Conservation (phyloP, 2,113 vertebrate genomes). For the Corydoras sp. region DNA sequence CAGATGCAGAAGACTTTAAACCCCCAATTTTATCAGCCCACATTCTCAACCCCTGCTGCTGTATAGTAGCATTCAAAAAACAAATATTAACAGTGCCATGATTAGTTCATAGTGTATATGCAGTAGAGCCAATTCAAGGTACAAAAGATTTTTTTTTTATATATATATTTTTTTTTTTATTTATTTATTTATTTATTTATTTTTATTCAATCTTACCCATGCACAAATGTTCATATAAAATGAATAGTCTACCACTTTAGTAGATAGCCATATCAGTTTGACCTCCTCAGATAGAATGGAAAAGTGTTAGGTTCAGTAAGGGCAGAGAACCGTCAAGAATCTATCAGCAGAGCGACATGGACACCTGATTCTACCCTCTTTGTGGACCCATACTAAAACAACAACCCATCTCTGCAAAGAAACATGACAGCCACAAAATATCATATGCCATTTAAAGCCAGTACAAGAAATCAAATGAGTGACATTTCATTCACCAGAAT, state of each 20-base stretch:
- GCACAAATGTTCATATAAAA: conserved; percentile 28
- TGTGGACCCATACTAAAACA: conserved; percentile 49
- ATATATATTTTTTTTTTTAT: too few species aligned
- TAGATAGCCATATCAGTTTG: conserved; percentile 53
- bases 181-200: too few species aligned
- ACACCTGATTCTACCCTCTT: conserved; percentile 38
- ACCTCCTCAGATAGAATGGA: conserved; percentile 49
- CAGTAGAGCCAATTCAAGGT: not conserved
- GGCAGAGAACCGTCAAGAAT: conserved; percentile 58
- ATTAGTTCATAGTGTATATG: too few species aligned
- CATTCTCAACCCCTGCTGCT: too few species aligned
- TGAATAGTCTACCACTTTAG: conserved; percentile 47
- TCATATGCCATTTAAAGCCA: conserved; percentile 63
- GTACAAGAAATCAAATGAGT: conserved; percentile 53
- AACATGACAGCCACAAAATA: conserved; percentile 64
- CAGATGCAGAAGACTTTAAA: too few species aligned
- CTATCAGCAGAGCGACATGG: conserved; percentile 54
- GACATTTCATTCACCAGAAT: conserved; percentile 61
- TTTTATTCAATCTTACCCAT: not conserved
- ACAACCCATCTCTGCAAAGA: conserved; percentile 51
- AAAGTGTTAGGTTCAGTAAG: conserved; percentile 47
- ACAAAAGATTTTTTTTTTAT: not conserved
- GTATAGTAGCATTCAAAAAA: too few species aligned
- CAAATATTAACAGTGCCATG: too few species aligned
- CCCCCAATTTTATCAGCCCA: too few species aligned